These are phyloP conservation scores for Phycodurus eques DNA, from an alignment of 2,113 vertebrate species.

Conservation along the genomic window DNA sequence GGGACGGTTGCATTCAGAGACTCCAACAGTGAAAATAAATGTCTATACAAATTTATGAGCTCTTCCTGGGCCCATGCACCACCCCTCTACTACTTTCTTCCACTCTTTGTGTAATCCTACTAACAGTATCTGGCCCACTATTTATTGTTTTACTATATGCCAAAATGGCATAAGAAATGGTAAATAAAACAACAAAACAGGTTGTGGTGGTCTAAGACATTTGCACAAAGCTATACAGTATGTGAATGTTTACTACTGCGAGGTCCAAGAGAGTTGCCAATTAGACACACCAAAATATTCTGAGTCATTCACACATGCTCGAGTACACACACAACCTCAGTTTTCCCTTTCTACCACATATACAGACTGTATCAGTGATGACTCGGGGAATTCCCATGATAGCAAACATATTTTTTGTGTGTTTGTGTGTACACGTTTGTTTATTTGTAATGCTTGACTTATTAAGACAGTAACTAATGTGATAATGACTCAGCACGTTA, in stretches of 20 bases:
- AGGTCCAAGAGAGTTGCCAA: slow-evolving; percentile 22
- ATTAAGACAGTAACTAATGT: slow-evolving; percentile 10
- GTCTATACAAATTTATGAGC: background rate
- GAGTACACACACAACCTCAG: slow-evolving; percentile 27
- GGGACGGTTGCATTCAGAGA: background rate
- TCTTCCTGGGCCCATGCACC: background rate
- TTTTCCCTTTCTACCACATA: slow-evolving; percentile 27
- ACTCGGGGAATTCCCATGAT: slow-evolving; percentile 79
- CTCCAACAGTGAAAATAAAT: background rate
- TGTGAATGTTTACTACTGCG: background rate
- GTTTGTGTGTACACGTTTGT: slow-evolving; percentile 12
- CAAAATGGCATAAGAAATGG: background rate
- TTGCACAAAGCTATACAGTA: background rate
- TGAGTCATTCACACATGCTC: slow-evolving; percentile 38
- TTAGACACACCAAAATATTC: slow-evolving; percentile 26
- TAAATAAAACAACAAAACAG: background rate
- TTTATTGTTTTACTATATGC: background rate
- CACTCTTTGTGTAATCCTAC: background rate
- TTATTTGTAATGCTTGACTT: slow-evolving; percentile 11
- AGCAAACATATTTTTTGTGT: slow-evolving; percentile 67
- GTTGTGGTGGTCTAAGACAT: background rate
- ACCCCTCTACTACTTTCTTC: no score
- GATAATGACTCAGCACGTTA: slow-evolving; percentile 1
- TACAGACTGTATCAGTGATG: slow-evolving; percentile 50
- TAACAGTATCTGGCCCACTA: background rate